Percentiles rank a stretch among this genome's conserved stretches.
Conservation (phyloP, 2,888 invertebrate genomes). For the Erebia palarica region DNA sequence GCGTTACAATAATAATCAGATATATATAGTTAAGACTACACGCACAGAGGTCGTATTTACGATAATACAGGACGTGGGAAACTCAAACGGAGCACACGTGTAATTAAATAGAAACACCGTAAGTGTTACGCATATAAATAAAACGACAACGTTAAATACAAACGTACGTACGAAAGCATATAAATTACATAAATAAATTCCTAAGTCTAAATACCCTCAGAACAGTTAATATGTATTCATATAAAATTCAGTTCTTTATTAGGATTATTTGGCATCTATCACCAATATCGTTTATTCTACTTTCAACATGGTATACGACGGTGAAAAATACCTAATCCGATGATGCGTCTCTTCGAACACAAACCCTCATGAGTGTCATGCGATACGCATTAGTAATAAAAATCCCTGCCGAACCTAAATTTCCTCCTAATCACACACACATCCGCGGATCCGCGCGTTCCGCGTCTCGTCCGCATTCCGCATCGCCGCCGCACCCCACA, state of each 20-base stretch:
- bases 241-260: constrained; percentile 83
- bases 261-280: constrained; percentile 82
- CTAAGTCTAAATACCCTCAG: constrained; percentile 80
- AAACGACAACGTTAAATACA: constrained; percentile 9
- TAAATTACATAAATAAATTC: constrained; percentile 71
- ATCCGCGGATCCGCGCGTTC: constrained; percentile 44
- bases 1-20: constrained; percentile 29
- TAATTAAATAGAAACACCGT: constrained; percentile 19
- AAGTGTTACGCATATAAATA: constrained; percentile 18
- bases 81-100: constrained; percentile 43
- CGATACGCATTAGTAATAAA: constrained; percentile 51
- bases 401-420: constrained; percentile 79
- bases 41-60: constrained; percentile 43
- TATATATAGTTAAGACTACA: constrained; percentile 34
- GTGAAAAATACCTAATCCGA: constrained; percentile 74
- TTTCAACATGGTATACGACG: constrained; percentile 78
- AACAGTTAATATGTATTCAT: constrained; percentile 80
- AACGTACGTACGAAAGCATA: constrained; percentile 26
- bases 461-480: constrained; percentile 36
- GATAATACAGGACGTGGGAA: constrained; percentile 43
- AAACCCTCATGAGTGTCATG: constrained; percentile 59
- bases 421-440: constrained; percentile 71
- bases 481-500: constrained; percentile 47
- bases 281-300: constrained; percentile 76
- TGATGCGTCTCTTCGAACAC: constrained; percentile 69